A percentile compares a stretch with the other conserved stretches of the same genome.
Conservation (phyloP, 2,113 vertebrate species). For the Chiloscyllium plagiosum region DNA sequence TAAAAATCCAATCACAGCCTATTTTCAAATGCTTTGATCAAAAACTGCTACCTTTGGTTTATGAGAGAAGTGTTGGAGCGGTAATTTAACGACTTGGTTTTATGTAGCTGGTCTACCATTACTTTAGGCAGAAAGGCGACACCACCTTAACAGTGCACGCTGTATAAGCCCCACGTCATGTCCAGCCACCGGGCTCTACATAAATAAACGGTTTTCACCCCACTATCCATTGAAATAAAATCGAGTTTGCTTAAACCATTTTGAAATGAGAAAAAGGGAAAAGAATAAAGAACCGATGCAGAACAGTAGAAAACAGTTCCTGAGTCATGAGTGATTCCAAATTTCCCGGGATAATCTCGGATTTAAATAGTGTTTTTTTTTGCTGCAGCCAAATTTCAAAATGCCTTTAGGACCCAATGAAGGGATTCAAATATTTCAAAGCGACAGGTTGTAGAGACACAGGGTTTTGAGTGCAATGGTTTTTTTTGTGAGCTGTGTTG, state of each 20-base stretch:
- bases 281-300: neutral
- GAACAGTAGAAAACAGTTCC: neutral
- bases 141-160: neutral
- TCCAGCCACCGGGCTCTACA: neutral
- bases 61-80: neutral
- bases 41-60: neutral
- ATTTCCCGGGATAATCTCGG: neutral
- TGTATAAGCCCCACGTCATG: too few species aligned
- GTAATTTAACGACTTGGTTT: neutral
- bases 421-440: neutral
- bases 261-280: neutral
- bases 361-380: neutral
- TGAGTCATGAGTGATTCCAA: neutral
- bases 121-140: neutral
- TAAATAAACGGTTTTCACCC: neutral
- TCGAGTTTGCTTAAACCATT: neutral
- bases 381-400: neutral
- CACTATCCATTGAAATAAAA: neutral
- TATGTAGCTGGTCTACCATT: neutral
- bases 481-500: neutral
- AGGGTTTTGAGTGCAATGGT: neutral
- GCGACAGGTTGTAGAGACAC: neutral
- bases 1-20: neutral
- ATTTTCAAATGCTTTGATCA: neutral
- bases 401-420: neutral